phyloP scores from a whole-genome alignment of 1,140 invertebrate genomes.

The Rhopalosiphum padi region DNA sequence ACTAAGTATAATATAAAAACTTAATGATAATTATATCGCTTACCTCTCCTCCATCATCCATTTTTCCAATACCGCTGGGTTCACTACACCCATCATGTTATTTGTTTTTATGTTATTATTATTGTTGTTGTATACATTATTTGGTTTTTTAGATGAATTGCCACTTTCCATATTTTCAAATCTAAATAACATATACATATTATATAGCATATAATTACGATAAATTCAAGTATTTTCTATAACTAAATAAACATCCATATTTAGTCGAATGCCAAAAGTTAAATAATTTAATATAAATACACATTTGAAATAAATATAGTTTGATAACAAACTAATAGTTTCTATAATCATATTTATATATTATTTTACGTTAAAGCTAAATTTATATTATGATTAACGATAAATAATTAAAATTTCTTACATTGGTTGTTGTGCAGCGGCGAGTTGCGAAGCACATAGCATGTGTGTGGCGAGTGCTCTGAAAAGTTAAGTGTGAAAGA shows the following conservation, averaged over 20 bases:
- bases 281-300: neutral
- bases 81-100: slow-evolving; percentile 31
- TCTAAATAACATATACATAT: neutral
- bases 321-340: neutral
- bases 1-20: neutral
- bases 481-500: neutral
- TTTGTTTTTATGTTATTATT: slow-evolving; percentile 22
- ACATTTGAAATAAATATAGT: neutral
- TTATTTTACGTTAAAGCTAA: neutral
- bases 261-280: neutral
- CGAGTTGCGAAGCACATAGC: slow-evolving; percentile 31
- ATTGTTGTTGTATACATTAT: slow-evolving; percentile 21
- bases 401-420: slow-evolving; percentile 4
- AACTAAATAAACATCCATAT: neutral
- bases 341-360: neutral
- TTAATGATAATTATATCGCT: neutral
- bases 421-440: slow-evolving; percentile 25
- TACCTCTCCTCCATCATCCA: slow-evolving; percentile 44
- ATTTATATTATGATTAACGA: neutral
- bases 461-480: slow-evolving; percentile 35
- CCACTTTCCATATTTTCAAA: neutral
- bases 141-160: neutral
- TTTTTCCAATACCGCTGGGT: slow-evolving; percentile 16
- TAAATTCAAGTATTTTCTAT: neutral
- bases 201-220: neutral